Conservation (phyloP, 2,888 invertebrate species). For the Nowickia ferox region DNA sequence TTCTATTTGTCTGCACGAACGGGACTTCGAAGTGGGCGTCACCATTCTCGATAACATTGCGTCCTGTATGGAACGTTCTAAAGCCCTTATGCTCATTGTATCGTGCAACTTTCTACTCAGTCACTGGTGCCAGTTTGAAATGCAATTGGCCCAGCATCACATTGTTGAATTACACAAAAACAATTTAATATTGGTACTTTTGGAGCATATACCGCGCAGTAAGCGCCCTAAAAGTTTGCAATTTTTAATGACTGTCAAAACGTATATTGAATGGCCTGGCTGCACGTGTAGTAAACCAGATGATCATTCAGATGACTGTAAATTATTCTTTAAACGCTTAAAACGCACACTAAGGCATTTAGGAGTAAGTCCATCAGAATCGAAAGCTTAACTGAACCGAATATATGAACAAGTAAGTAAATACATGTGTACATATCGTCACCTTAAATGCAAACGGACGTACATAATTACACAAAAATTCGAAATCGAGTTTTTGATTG, state of each 20-base stretch:
- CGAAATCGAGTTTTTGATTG: no score
- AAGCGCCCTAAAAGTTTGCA: conserved; percentile 86
- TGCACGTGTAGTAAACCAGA: conserved; percentile 72
- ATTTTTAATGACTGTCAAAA: conserved; percentile 88
- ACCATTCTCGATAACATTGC: conserved; percentile 89
- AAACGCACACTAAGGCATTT: conserved; percentile 78
- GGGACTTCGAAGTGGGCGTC: conserved; percentile 89
- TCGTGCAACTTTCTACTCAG: conserved; percentile 87
- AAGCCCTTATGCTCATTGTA: conserved; percentile 86
- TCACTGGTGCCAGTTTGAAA: conserved; percentile 90
- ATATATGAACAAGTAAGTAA: no score
- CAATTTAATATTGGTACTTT: conserved; percentile 86
- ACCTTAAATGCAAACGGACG: no score
- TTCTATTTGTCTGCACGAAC: conserved; percentile 88
- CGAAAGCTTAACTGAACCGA: conserved; percentile 27
- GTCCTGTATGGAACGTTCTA: conserved; percentile 87
- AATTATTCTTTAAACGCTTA: conserved; percentile 82
- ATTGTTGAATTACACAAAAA: conserved; percentile 86
- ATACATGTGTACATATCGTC: no score
- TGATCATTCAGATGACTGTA: conserved; percentile 78
- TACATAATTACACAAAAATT: no score
- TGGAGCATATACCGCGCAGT: conserved; percentile 86
- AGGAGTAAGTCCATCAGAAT: conserved; percentile 69
- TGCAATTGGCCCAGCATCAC: conserved; percentile 88
- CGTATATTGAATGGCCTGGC: conserved; percentile 88